Evolutionary conservation across 2,797 vertebrate genomes (phyloP), one percentile per base, ranked within the genome.

Genomic region (Melopsittacus undulatus): DNA sequence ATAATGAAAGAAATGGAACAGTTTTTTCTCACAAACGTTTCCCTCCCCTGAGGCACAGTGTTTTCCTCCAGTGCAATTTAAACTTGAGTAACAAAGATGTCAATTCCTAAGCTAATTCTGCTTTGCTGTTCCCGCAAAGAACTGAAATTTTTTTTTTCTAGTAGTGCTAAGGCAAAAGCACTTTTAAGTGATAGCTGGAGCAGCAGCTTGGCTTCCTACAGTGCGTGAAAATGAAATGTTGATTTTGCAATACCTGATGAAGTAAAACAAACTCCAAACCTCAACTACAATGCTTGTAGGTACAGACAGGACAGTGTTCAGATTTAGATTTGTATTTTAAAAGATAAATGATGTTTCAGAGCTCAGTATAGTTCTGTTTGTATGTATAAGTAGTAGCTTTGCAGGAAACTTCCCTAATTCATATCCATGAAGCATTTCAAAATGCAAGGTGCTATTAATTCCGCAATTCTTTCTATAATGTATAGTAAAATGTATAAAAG

Each of bases 231-330:
- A 94, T 89, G 51, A 92, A 90, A 82, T 57, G 85, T 93, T 95
- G 83, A 82, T 93, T 97, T 94, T 86, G 62, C 81, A 94, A 92
- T 68, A 66, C 63, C 67, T 88, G 82, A 63, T 84, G 73, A 89
- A 84, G 69, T 90, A 74, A 85, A 93, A 84, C 45, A 66, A 78
- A 48, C 43, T 86, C 62, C 66, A 89, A 48, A 90, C 26, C 42
- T 24, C 56, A 68, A 38, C 66, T 84, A 26, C 24, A 45, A 68
- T 52, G 36, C 34, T 42, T 85, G 48, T 80, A 81, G 72, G 62
- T 92, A 61, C 34, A 56, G 43, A 9, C 13, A 3, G 59, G 38
- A 83, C 16, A 52, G 46, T 48, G 13, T 59, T 79, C 73, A 63
- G 51, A 43, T 88, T 66, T 83, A 32, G 87, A 70, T 83, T 92